Conservation (phyloP, 2,113 vertebrate genomes). For the Phyllostomus hastatus region DNA sequence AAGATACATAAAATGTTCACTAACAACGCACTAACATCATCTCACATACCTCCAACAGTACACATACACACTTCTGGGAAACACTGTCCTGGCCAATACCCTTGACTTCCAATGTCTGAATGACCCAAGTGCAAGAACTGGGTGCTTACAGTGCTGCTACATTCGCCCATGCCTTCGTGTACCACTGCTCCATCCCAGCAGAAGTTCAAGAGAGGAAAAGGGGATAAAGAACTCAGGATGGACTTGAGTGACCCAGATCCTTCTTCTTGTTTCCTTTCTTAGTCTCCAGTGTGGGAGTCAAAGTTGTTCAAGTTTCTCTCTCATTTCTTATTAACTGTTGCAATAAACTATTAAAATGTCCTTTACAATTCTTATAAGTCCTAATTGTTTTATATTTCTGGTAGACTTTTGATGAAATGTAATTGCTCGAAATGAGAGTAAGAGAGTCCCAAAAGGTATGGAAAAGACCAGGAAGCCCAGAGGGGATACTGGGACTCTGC, state of each 20-base stretch:
- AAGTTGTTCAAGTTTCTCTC: neutral
- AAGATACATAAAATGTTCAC: slow-evolving; percentile 13
- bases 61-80: neutral
- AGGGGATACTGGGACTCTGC: neutral
- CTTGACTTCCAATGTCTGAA: neutral
- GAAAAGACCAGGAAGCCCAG: neutral
- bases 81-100: neutral
- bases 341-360: neutral
- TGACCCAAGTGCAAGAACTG: neutral
- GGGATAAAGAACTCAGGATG: neutral
- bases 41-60: neutral
- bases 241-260: neutral
- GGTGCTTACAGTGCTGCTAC: neutral
- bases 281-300: neutral
- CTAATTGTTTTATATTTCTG: slow-evolving; percentile 18
- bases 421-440: slow-evolving; percentile 10
- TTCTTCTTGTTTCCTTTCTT: neutral
- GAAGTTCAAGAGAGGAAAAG: neutral
- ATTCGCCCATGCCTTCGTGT: neutral
- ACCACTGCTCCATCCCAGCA: neutral
- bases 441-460: neutral
- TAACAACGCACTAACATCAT: neutral
- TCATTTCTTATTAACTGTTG: slow-evolving; percentile 20
- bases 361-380: neutral
- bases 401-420: slow-evolving; percentile 9